These are phyloP conservation scores for Ischnura elegans DNA, from an alignment of 2,888 invertebrate genomes.

Conservation along the genomic window DNA sequence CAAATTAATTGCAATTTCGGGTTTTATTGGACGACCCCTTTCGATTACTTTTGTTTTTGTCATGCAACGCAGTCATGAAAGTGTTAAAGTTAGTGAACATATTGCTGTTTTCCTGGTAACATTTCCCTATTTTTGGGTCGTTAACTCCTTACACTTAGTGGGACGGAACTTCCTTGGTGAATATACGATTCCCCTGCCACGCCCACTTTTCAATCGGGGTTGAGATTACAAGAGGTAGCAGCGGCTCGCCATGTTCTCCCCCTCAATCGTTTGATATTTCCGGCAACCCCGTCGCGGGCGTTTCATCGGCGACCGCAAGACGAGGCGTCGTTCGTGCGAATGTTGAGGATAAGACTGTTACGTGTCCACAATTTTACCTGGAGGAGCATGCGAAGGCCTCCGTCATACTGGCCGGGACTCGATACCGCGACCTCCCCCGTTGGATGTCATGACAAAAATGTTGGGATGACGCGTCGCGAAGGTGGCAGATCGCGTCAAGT, in stretches of 20 bases:
- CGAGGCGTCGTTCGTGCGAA: not conserved
- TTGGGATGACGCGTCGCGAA: too few relatives aligned
- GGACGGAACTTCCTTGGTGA: not conserved
- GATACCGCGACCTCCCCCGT: slow-evolving; percentile 9
- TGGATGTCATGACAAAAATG: not conserved
- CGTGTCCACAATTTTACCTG: too few relatives aligned
- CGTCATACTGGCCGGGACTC: not conserved
- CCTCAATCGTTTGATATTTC: slow-evolving; percentile 6
- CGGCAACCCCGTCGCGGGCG: not conserved
- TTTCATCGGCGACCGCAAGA: not conserved
- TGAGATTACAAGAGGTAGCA: not conserved
- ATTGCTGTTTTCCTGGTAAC: not conserved
- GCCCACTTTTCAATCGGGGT: not conserved
- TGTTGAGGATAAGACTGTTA: too few relatives aligned
- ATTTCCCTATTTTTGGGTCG: not conserved
- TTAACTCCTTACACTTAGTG: not conserved
- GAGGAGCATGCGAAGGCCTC: not conserved
- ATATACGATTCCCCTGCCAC: not conserved
- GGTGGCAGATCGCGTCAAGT: too few relatives aligned
- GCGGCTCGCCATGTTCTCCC: not conserved
- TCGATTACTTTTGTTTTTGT: too few relatives aligned
- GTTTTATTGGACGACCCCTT: too few relatives aligned
- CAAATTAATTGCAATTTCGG: too few relatives aligned
- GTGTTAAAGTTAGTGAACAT: too few relatives aligned
- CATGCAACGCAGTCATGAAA: too few relatives aligned